Percentiles rank a stretch among this genome's conserved stretches.
phyloP scores from a whole-genome alignment of 2,797 vertebrate genomes.

The Notolepis coatsorum region DNA sequence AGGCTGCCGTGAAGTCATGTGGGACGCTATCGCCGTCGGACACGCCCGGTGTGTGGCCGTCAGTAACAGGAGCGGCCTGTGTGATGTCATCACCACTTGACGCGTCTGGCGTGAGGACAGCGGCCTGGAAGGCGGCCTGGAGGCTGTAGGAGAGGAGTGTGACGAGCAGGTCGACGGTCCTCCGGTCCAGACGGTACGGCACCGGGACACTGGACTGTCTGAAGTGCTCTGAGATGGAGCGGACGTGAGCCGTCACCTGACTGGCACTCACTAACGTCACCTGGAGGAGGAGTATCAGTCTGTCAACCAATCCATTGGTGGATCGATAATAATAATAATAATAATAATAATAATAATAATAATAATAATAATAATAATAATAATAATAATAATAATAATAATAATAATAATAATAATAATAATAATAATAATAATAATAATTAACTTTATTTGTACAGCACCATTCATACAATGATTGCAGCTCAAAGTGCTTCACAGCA shows the following conservation, averaged over 20 bases:
- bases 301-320: neutral
- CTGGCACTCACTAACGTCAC: constrained; percentile 70
- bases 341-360: no score
- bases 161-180: constrained; percentile 58
- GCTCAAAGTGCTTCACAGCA: no score
- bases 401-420: no score
- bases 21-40: neutral
- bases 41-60: neutral
- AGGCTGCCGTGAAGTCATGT: constrained; percentile 2
- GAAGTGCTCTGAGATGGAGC: constrained; percentile 42
- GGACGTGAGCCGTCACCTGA: constrained; percentile 55
- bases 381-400: no score
- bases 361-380: no score
- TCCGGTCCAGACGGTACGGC: constrained; percentile 29
- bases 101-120: constrained; percentile 2
- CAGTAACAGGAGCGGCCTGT: neutral
- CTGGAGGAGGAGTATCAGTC: constrained; percentile 53
- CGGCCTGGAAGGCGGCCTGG: constrained; percentile 41
- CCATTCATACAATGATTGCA: no score
- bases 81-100: constrained; percentile 3
- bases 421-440: no score
- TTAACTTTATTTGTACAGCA: no score
- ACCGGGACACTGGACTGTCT: neutral
- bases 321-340: no score
- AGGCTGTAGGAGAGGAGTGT: constrained; percentile 73